Base-by-base conservation (phyloP, 2,113 vertebrate genomes). In the Plotosus lineatus region DNA sequence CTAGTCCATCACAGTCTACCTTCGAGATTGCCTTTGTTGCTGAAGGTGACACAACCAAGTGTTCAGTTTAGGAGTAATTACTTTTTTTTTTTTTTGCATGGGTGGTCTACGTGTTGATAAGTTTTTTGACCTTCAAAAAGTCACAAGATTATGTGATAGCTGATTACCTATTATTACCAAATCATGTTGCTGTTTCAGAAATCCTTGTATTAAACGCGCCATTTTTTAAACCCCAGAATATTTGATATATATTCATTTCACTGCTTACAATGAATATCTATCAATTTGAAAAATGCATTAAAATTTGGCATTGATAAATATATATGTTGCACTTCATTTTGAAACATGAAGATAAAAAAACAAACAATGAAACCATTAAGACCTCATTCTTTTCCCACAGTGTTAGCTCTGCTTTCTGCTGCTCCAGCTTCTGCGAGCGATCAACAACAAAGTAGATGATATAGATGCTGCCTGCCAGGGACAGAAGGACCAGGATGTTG, bases 311-410 rank as follows among this genome's bases (percentile, higher is more conserved):
- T 8, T 31, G 17, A 36, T 51, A 9, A 19, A 17, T 73, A 51
- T 26, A 23, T 26, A 69, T 51, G 33, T 51, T 31, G 15, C 69
- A 31, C 6, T 36, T 21, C 17, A 50, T 23, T 72, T 72, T 50
- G 15, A 72, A 79, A 74, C 2, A 50, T 10, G 33, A 48, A 72
- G 44, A 72, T 26, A 3, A 4, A 44, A 11, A 50, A 50, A 72
- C 33, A 72, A 26, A 72, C 44, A 3, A 4, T 69, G 11, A 50
- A 50, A 72, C 33, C 17, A 28, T 23, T 36, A 19, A 78, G 23
- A 98, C 98, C 96, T 99, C 97, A 0, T 99, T 99, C 90, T 98
- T 99, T 83, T 99, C 97, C 98, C 98, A 99, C 53, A 99, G 94
- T 0, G 96, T 96, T 83, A 99, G 81, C 90, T 98, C 96, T 17